phyloP scores from a whole-genome alignment of 2,797 vertebrate genomes.

The Xenops minutus region DNA sequence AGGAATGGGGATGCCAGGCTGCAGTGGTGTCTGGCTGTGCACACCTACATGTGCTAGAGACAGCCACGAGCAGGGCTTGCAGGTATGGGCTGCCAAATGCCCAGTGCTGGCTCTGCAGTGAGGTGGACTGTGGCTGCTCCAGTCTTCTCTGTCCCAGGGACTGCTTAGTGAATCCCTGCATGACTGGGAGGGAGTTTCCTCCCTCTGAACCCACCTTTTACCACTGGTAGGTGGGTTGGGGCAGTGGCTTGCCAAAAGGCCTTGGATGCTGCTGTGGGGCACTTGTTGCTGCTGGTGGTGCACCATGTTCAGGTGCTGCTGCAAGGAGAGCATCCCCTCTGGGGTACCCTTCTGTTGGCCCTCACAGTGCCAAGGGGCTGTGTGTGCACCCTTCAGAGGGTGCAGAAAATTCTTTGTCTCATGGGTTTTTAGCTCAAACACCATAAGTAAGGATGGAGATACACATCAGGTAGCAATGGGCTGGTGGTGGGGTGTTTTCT shows the following conservation, averaged over 20 bases:
- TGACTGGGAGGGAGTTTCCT: background rate
- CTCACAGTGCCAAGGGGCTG: background rate
- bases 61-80: background rate
- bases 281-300: background rate
- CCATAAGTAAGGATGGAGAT: background rate
- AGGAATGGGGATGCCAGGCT: background rate
- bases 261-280: accelerated
- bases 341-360: background rate
- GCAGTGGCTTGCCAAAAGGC: background rate
- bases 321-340: background rate
- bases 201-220: background rate
- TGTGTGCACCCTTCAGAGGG: background rate
- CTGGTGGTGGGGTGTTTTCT: background rate
- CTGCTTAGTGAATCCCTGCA: background rate
- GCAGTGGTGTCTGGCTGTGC: background rate
- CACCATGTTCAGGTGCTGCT: background rate
- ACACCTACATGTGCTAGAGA: accelerated
- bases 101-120: background rate
- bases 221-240: background rate
- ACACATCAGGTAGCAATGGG: background rate
- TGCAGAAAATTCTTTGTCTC: background rate
- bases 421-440: accelerated
- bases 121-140: accelerated
- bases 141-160: background rate
- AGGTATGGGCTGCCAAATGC: background rate